A percentile compares a stretch with the other conserved stretches of the same genome.
phyloP scores from a whole-genome alignment of 2,797 vertebrate species.

The Phoebastria nigripes region DNA sequence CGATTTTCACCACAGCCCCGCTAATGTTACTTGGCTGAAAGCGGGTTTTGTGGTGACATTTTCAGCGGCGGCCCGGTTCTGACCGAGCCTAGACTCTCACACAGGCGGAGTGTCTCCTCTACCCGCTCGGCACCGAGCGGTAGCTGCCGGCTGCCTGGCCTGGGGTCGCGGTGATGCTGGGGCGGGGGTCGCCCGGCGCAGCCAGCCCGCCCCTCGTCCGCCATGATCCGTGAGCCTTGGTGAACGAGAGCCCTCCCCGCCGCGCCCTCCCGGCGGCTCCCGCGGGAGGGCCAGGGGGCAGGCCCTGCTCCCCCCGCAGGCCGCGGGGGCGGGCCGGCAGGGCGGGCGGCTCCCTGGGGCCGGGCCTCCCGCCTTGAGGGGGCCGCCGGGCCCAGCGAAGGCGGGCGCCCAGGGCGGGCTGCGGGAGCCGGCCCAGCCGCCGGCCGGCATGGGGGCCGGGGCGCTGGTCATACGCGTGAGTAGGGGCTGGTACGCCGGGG shows the following conservation, averaged over 20 bases:
- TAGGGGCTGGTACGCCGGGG: slow-evolving; percentile 53
- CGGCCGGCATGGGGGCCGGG: slow-evolving; percentile 86
- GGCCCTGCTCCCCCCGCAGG: background rate
- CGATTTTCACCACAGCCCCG: background rate
- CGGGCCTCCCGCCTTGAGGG: background rate
- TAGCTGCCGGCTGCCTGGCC: background rate
- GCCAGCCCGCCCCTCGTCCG: background rate
- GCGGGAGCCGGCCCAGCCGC: background rate
- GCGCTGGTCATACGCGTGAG: slow-evolving; percentile 91
- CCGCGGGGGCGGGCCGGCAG: background rate
- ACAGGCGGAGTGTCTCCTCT: accelerated
- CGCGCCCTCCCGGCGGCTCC: background rate
- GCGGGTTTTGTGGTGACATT: background rate
- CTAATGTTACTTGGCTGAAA: background rate
- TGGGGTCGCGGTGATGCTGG: background rate
- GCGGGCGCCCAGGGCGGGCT: background rate
- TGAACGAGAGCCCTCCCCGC: accelerated
- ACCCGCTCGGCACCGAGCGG: background rate
- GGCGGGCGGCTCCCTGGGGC: background rate
- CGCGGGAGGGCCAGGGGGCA: background rate
- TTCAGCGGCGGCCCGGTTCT: no score
- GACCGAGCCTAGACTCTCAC: background rate
- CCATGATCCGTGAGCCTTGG: background rate
- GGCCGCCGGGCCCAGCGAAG: background rate
- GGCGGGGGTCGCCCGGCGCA: background rate